Evolutionary conservation across 1,140 invertebrate genomes (phyloP), one percentile per base, ranked within the genome.

Genomic region (Xylocopa sonorina): DNA sequence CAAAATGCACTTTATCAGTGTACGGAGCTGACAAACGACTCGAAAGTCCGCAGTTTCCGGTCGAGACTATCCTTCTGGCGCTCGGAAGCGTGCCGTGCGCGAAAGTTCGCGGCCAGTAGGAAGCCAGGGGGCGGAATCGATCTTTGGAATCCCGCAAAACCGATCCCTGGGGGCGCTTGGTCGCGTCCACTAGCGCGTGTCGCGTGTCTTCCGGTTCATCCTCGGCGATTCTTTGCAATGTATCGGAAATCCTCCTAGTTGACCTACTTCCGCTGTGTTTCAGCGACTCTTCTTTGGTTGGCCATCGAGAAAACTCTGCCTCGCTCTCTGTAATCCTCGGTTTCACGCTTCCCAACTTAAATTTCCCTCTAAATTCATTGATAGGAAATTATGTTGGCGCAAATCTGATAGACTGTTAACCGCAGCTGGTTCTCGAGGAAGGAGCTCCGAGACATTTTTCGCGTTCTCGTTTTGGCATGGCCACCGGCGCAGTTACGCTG

Each of bases 1-100:
- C 74, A 64, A 77, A 77, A 77, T 68, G 74, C 64, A 77, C 74
- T 77, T 77, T 50, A 9, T 64, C 29, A 38, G 24, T 18, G 51
- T n/a, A n/a, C 29, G 64, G 21, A 51, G 63, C 41, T 69, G 58
- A 77, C 64, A 77, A 77, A 77, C 74, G 74, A 38, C 74, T 58
- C 29, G 24, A 32, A 58, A 67, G 53, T 18, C n/a, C 32, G 16
- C 5, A 27, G 64, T 48, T 69, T 58, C 74, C 64, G 24, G 1
- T 51, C 27, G 24, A 64, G 51, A 48, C 69, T 57, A 68, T 68
- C 48, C 48, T 53, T 6, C 21, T 12, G 18, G 43, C 41, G 41
- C 21, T 66, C 38, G 32, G 9, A 34, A 18, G 4, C 55, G 34
- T 46, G 21, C 6, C 48, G 67, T 14, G 27, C 51, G 9, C 18